Conservation (phyloP, 2,888 invertebrate species). For the Drosophila merina region DNA sequence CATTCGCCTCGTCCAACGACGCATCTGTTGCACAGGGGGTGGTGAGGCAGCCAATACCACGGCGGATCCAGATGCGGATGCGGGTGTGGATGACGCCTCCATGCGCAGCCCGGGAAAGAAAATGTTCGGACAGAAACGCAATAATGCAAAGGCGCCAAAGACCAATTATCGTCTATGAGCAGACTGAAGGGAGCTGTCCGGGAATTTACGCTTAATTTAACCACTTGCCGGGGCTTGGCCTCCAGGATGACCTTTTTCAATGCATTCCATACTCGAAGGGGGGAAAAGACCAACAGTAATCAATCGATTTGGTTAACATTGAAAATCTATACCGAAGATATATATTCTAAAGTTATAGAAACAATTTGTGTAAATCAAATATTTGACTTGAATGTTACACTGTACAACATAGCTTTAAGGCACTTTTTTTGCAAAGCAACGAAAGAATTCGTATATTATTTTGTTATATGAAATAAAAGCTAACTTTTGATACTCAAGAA, state of each 20-base stretch:
- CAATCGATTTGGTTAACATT: neutral
- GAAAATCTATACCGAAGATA: neutral
- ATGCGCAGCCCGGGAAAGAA: slow-evolving; percentile 61
- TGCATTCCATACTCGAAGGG: slow-evolving; percentile 16
- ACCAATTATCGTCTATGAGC: slow-evolving; percentile 78
- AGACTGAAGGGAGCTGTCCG: slow-evolving; percentile 25
- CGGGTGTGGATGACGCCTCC: slow-evolving; percentile 53
- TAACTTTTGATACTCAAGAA: neutral
- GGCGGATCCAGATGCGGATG: slow-evolving; percentile 31
- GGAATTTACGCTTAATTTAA: slow-evolving; percentile 22
- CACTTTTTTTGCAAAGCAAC: neutral
- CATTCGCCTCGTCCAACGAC: slow-evolving; percentile 79
- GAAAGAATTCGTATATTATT: neutral
- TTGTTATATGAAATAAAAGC: neutral
- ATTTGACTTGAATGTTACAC: neutral
- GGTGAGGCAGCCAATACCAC: slow-evolving; percentile 6
- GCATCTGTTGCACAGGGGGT: slow-evolving; percentile 79
- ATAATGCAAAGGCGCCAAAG: slow-evolving; percentile 55
- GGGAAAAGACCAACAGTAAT: slow-evolving; percentile 39
- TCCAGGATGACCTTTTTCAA: slow-evolving; percentile 12
- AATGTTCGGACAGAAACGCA: slow-evolving; percentile 55
- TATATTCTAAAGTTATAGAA: neutral
- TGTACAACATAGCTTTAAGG: neutral
- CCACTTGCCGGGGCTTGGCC: slow-evolving; percentile 19
- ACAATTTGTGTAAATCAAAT: neutral